Percentiles rank a stretch among this genome's conserved stretches.
These are phyloP conservation scores for Sialia sialis DNA, from an alignment of 2,113 vertebrate species.

Conservation along the genomic window DNA sequence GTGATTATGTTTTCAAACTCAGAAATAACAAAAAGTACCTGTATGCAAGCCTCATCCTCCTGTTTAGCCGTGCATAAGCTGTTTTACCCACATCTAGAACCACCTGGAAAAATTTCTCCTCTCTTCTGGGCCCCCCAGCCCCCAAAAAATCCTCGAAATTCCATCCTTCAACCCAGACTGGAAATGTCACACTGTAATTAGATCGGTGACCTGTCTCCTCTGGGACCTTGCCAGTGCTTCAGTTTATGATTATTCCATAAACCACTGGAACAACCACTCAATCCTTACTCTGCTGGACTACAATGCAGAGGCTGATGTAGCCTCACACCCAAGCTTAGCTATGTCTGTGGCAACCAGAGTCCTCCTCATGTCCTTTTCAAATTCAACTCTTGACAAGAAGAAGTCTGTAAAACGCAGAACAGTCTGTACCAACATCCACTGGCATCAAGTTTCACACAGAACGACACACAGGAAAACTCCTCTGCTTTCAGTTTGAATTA, in stretches of 20 bases:
- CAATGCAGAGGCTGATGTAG: rapidly evolving
- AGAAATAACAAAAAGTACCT: background rate
- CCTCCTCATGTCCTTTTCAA: background rate
- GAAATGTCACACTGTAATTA: background rate
- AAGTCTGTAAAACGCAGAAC: background rate
- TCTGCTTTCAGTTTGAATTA: background rate
- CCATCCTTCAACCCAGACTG: background rate
- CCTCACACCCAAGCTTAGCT: background rate
- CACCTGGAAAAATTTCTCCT: background rate
- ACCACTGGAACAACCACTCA: background rate
- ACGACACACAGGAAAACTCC: background rate
- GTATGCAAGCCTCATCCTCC: background rate
- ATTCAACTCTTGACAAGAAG: background rate
- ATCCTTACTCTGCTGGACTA: background rate
- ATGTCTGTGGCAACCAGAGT: background rate
- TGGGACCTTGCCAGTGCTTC: background rate
- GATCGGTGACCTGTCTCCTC: background rate
- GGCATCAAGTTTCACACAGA: background rate
- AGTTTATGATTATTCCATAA: background rate
- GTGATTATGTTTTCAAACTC: too few relatives aligned
- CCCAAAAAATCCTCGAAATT: background rate
- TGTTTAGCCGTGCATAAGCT: background rate
- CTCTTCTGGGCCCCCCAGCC: background rate
- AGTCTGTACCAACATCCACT: background rate
- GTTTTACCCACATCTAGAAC: background rate